Percentiles rank a stretch among this genome's conserved stretches.
Conservation (phyloP, 2,113 vertebrate species). For the Uria aalge region DNA sequence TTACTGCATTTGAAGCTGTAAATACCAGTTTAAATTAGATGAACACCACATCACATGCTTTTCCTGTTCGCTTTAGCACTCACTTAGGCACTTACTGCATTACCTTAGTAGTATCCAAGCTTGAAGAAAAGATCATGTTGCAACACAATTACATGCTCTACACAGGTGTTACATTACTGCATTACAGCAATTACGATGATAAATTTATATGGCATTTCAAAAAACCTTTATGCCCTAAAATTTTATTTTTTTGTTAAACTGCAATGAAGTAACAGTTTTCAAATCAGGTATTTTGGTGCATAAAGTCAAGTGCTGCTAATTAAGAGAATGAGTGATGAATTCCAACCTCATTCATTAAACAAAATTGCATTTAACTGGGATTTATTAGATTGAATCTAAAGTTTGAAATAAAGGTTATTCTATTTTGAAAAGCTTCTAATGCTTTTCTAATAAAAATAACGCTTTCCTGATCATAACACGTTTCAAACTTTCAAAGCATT, state of each 20-base stretch:
- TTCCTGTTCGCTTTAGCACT: not conserved
- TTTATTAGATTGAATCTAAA: conserved; percentile 29
- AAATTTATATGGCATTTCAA: not conserved
- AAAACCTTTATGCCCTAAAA: not conserved
- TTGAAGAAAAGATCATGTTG: not conserved
- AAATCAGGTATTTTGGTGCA: conserved; percentile 39
- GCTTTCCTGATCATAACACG: not conserved
- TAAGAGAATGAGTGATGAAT: conserved; percentile 59
- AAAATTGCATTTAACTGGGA: conserved; percentile 52
- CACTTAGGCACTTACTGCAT: not conserved
- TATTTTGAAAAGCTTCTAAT: conserved; percentile 20
- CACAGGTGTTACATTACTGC: not conserved
- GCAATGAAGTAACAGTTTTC: conserved; percentile 14
- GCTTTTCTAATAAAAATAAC: not conserved
- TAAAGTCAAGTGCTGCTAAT: conserved; percentile 63
- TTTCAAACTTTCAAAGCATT: not conserved
- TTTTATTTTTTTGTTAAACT: not conserved
- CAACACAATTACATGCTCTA: not conserved
- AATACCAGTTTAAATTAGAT: not conserved
- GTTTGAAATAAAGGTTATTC: conserved; percentile 12
- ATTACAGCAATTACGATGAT: not conserved
- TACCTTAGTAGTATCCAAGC: not conserved
- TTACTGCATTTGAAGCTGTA: not conserved
- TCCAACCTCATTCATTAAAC: conserved; percentile 38
- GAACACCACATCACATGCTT: not conserved